Percentiles rank a stretch among this genome's conserved stretches.
These are phyloP conservation scores for Cephus cinctus DNA, from an alignment of 1,140 invertebrate genomes.

Conservation along the genomic window DNA sequence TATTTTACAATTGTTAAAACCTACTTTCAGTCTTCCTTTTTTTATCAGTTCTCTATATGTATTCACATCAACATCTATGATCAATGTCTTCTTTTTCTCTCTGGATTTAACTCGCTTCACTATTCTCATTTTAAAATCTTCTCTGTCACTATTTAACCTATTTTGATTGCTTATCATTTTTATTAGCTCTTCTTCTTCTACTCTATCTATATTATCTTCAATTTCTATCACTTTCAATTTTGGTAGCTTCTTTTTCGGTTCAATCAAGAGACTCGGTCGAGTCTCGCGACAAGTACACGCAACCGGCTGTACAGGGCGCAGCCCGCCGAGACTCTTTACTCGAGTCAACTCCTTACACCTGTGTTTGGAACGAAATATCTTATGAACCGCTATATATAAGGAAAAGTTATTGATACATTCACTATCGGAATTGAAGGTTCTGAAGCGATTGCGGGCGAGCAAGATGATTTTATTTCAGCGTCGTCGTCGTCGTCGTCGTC, in stretches of 20 bases:
- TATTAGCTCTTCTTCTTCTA: slow-evolving; percentile 2
- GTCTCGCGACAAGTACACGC: too few relatives aligned
- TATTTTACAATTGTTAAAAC: slow-evolving; percentile 8
- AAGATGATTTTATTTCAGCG: too few relatives aligned
- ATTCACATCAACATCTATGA: slow-evolving; percentile 4
- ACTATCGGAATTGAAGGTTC: too few relatives aligned
- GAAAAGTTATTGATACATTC: too few relatives aligned
- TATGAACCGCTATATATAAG: too few relatives aligned
- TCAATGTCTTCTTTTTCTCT: not conserved
- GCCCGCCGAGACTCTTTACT: too few relatives aligned
- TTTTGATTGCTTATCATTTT: slow-evolving; percentile 6
- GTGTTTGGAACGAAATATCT: too few relatives aligned
- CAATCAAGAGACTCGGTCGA: too few relatives aligned
- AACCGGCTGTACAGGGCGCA: too few relatives aligned
- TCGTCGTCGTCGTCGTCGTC: too few relatives aligned
- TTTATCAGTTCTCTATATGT: slow-evolving; percentile 2
- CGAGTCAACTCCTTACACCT: too few relatives aligned
- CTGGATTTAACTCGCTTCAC: slow-evolving; percentile 1
- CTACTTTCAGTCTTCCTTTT: slow-evolving; percentile 6
- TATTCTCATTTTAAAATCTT: not conserved
- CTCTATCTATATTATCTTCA: slow-evolving; percentile 1
- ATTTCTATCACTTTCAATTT: slow-evolving; percentile 2
- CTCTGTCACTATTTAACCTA: not conserved
- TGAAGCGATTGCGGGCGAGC: too few relatives aligned
- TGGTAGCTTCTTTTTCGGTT: slow-evolving; percentile 4